Evolutionary conservation across 2,797 vertebrate species (phyloP), one percentile per base, ranked within the genome.

Genomic region (Stomatorhinus walkeri): DNA sequence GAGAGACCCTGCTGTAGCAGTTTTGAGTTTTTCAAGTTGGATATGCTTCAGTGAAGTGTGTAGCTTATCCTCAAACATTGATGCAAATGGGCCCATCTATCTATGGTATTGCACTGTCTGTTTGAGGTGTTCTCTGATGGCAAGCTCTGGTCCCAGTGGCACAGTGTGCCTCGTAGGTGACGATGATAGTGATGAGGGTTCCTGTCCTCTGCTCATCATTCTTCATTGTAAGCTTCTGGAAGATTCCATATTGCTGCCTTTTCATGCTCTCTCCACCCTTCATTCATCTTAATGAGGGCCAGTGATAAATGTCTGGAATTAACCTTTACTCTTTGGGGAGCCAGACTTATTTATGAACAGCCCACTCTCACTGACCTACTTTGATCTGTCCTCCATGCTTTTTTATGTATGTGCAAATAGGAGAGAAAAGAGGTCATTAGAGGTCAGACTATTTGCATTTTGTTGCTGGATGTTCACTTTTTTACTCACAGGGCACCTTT

Each of bases 241-340:
- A 79, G 36, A 43, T 43, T 79, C 72, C 72, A n/a, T 46, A 79
- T 16, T 16, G 72, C 72, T 43, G 36, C 16, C 36, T 79, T 79
- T 79, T 43, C 36, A 79, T 43, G 72, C 40, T 36, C 72, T 43
- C 36, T 40, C 72, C 36, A 43, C 40, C 72, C 19, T 79, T 79
- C 72, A 79, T 79, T 43, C 36, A 79, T 79, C 72, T 79, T 79
- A 79, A 79, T n/a, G 2, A 43, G 36, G 36, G 72, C 72, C 36
- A n/a, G 72, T 79, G 72, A 79, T 79, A 43, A 79, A 79, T 79
- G 36, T 79, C 72, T 79, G 72, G 36, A 79, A 79, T 79, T 79
- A 79, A 79, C 72, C 72, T 79, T 79, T 79, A 79, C 72, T 40
- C 40, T 43, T 40, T n/a, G 19, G 36, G 7, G 72, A 79, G 72